Base-by-base conservation (phyloP, 2,113 vertebrate species). In the Cardinalis cardinalis region DNA sequence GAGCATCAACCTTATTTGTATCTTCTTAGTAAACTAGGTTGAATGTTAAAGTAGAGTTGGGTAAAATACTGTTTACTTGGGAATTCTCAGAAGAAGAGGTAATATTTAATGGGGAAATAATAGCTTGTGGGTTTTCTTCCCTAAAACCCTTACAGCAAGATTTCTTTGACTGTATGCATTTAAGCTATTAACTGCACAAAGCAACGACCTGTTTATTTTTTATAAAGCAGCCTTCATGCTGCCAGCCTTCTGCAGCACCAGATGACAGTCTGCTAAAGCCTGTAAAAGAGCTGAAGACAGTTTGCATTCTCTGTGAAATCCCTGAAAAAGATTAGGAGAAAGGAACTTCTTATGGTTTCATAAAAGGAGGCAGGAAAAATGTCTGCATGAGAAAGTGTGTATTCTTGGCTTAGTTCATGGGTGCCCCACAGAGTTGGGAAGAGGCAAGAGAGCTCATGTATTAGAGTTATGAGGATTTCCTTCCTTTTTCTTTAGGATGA, bases 221-320 rank as follows among this genome's bases (percentile, higher is more conserved):
- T 28, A 38, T 61, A 71, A 72, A 77, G 49, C 4, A 88, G 15
- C 2, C 56, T 68, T 15, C 6, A 1, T 43, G n/a, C 51, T 73
- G 16, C 48, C 58, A 85, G 60, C 52, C 40, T 76, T 82, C 43
- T 73, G 49, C 52, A 92, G 40, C 31, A 64, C 40, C 68, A 77
- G 64, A 80, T 89, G 92, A 94, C 59, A 86, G 69, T 56, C 64
- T 89, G 64, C 56, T 89, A 91, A 93, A 77, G 46, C 52, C 61
- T 60, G 41, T 31, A 46, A 76, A 91, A 73, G 48, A 88, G 52
- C 34, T 80, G 90, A 88, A 77, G 82, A 76, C 16, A 48, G 43
- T 77, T 43, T 77, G n/a, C n/a, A 23, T 48, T 25, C 63, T 74
- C 78, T 86, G 51, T 76, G 51, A 88, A 92, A 81, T 32, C 58